Evolutionary conservation across 1,140 invertebrate species (phyloP).

Genomic region (Aphelenchoides avenae): DNA sequence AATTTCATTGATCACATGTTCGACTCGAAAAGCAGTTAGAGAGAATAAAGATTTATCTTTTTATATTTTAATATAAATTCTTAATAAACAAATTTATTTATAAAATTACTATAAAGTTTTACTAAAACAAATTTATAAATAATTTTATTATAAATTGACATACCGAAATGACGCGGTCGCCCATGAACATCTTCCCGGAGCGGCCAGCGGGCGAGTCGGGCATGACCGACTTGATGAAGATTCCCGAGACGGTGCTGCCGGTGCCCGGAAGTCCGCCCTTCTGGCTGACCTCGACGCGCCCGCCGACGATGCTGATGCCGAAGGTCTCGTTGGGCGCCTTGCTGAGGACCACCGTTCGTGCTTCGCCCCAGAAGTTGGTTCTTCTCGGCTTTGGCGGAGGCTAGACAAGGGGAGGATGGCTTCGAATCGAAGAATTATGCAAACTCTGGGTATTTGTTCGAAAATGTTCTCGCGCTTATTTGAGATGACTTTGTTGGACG

Average conservation of each 20-base stretch:
- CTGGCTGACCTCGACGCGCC: conserved; percentile 71
- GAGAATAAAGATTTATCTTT: neutral
- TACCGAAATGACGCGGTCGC: conserved; percentile 62
- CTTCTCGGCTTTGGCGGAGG: neutral
- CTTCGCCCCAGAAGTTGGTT: conserved; percentile 78
- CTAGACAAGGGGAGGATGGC: neutral
- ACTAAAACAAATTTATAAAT: neutral
- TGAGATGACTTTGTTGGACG: conserved; percentile 15
- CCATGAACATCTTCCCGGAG: conserved; percentile 76
- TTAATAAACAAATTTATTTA: neutral
- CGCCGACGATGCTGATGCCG: conserved; percentile 91
- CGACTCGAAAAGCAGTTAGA: neutral
- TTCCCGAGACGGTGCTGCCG: conserved; percentile 72
- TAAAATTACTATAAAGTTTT: neutral
- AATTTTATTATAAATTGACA: conserved; percentile 12
- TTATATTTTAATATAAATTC: no score
- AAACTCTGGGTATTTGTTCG: conserved; percentile 7
- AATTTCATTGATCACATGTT: conserved; percentile 38
- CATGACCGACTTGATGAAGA: conserved; percentile 95
- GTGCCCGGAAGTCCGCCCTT: conserved; percentile 55
- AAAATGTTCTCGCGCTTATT: conserved; percentile 1
- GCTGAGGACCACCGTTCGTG: conserved; percentile 70
- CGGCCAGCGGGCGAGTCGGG: conserved; percentile 86
- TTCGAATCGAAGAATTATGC: conserved; percentile 6
- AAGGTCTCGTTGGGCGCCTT: conserved; percentile 68